phyloP scores from a whole-genome alignment of 23 tunicate species.

The Halocynthia roretzi region DNA sequence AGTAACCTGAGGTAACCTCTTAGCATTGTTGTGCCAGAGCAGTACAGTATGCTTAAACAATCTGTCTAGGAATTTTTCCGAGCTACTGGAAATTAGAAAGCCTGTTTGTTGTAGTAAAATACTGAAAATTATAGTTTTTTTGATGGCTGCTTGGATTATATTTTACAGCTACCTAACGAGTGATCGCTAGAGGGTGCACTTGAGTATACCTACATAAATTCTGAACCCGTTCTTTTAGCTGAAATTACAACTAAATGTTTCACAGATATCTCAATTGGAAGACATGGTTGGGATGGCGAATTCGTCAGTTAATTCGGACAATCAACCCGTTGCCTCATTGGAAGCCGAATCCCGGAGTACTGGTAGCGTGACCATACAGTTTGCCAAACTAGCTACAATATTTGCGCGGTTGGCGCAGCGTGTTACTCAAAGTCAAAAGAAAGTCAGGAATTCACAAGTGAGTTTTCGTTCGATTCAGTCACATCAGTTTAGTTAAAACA shows the following conservation, averaged over 20 bases:
- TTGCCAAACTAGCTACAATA: conserved; percentile 53
- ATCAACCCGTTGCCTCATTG: neutral
- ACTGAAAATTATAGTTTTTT: no score
- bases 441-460: conserved; percentile 46
- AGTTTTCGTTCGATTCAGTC: neutral
- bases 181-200: no score
- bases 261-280: conserved; percentile 35
- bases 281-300: conserved; percentile 33
- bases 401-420: conserved; percentile 42
- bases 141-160: no score
- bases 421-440: conserved; percentile 34
- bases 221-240: no score
- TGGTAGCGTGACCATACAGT: conserved; percentile 49
- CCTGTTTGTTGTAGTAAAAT: no score
- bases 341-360: conserved; percentile 4
- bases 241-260: neutral
- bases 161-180: no score
- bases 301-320: neutral
- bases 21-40: no score
- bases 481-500: neutral
- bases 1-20: no score
- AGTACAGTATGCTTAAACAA: no score
- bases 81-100: no score
- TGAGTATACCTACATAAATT: no score
- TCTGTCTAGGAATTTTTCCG: no score